Conservation (phyloP, 1,140 invertebrate genomes). For the Camponotus pennsylvanicus region DNA sequence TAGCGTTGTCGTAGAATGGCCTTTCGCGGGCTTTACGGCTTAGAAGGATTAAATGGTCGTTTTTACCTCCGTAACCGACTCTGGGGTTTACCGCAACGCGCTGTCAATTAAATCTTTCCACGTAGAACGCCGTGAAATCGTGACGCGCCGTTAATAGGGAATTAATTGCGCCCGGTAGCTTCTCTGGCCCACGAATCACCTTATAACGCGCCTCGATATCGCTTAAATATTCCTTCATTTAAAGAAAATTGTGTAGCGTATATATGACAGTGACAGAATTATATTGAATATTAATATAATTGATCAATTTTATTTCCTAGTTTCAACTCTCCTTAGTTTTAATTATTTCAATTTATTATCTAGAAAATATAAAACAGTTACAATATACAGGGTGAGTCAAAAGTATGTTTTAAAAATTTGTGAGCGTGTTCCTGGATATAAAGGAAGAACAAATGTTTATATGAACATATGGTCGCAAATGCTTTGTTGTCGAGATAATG, state of each 20-base stretch:
- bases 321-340: no score
- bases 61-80: constrained; percentile 35
- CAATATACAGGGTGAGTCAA: no score
- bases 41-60: constrained; percentile 47
- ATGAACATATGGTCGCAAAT: no score
- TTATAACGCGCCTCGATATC: background rate
- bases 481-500: no score
- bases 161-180: constrained; percentile 25
- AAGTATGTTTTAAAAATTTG: no score
- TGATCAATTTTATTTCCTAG: background rate
- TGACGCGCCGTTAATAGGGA: constrained; percentile 42
- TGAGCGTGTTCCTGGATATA: no score
- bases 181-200: background rate
- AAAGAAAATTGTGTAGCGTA: background rate
- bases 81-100: constrained; percentile 15
- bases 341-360: background rate
- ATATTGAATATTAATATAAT: background rate
- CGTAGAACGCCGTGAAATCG: background rate
- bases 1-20: constrained; percentile 29
- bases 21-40: constrained; percentile 47
- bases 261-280: no score
- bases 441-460: no score
- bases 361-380: background rate
- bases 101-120: constrained; percentile 48
- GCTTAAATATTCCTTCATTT: background rate